Percentiles rank a stretch among this genome's conserved stretches.
Evolutionary conservation across 2,797 vertebrate species (phyloP).

Genomic region (Mastacembelus armatus): DNA sequence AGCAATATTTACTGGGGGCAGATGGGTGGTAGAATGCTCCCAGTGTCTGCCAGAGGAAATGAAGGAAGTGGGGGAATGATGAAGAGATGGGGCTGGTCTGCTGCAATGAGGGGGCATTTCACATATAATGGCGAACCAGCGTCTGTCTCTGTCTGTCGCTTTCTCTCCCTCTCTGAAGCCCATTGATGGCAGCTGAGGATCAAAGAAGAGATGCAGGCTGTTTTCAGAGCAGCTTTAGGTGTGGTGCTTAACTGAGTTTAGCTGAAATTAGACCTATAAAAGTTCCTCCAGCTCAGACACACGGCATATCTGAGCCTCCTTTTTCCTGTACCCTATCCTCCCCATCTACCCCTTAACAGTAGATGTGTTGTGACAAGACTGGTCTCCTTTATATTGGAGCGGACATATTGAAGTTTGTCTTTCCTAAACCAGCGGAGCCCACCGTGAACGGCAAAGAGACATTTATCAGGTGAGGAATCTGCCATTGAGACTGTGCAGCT

Average conservation of each 20-base stretch:
- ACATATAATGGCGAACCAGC: conserved; percentile 66
- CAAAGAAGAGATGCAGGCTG: conserved; percentile 64
- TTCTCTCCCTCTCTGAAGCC: conserved; percentile 62
- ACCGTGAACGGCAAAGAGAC: conserved; percentile 64
- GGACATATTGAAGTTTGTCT: conserved; percentile 72
- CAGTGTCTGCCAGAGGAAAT: conserved; percentile 83
- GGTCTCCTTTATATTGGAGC: conserved; percentile 63
- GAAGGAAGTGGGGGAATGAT: conserved; percentile 80
- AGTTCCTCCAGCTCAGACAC: conserved; percentile 55
- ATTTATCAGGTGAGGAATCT: conserved; percentile 78
- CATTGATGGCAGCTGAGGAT: conserved; percentile 70
- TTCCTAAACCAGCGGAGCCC: conserved; percentile 63
- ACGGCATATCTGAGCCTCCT: conserved; percentile 50
- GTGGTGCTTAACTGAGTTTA: conserved; percentile 58
- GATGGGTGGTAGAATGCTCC: conserved; percentile 82
- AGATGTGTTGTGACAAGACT: conserved; percentile 66
- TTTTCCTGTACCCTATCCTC: conserved; percentile 73
- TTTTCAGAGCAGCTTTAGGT: conserved; percentile 65
- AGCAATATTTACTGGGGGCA: conserved; percentile 86
- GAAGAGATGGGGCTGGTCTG: conserved; percentile 66
- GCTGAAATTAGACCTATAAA: conserved; percentile 75
- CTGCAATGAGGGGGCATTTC: conserved; percentile 67
- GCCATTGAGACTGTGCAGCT: conserved; percentile 62
- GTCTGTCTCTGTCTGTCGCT: conserved; percentile 52
- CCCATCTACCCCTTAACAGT: conserved; percentile 77